Conservation (phyloP, 2,888 invertebrate species). For the Acleris holmiana region DNA sequence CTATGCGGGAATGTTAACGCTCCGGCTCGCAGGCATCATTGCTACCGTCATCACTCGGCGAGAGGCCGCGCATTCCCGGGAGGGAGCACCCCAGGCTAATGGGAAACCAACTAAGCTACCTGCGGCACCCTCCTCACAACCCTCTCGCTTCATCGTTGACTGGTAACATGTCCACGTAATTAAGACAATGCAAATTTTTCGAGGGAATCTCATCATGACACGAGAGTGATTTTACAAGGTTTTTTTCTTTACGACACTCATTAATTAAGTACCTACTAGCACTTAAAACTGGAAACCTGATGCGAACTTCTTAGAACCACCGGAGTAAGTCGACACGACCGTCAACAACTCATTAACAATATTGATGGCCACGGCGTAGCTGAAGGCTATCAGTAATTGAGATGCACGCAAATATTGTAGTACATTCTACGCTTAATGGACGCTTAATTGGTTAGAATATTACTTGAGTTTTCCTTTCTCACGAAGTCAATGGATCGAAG, state of each 20-base stretch:
- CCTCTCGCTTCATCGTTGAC: too few relatives aligned
- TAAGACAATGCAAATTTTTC: too few relatives aligned
- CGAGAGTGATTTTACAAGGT: too few relatives aligned
- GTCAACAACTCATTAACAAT: slow-evolving; percentile 20
- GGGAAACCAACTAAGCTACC: too few relatives aligned
- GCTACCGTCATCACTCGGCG: too few relatives aligned
- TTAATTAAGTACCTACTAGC: not conserved
- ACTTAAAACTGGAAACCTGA: not conserved
- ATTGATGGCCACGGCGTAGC: not conserved
- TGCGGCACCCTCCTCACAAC: too few relatives aligned
- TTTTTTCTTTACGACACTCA: not conserved
- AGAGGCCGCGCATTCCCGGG: too few relatives aligned
- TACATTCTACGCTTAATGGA: slow-evolving; percentile 9
- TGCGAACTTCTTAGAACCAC: slow-evolving; percentile 10
- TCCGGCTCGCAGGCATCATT: too few relatives aligned
- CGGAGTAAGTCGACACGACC: slow-evolving; percentile 5
- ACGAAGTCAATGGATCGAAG: not conserved
- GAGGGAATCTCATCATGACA: too few relatives aligned
- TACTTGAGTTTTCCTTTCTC: not conserved
- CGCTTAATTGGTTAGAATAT: not conserved
- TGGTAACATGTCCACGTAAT: too few relatives aligned
- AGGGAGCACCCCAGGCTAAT: too few relatives aligned
- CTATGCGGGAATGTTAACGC: too few relatives aligned
- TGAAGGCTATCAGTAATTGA: slow-evolving; percentile 5
- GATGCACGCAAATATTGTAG: not conserved